Evolutionary conservation across 2,113 vertebrate genomes (phyloP).

Genomic region (Hippopotamus amphibius): DNA sequence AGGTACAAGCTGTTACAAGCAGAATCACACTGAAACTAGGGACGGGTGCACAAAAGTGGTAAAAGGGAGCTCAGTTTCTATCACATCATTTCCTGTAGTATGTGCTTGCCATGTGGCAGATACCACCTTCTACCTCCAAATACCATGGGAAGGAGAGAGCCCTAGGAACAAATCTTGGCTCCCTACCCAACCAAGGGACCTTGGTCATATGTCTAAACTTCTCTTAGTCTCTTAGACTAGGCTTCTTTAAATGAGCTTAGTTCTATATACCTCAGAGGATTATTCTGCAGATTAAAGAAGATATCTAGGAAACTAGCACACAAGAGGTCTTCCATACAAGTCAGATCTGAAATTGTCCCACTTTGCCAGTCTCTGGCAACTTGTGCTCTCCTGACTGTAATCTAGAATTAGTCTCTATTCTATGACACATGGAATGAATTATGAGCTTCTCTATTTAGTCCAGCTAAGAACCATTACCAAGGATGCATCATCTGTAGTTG

Average conservation of each 20-base stretch:
- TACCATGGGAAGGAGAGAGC: neutral
- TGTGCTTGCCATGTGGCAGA: neutral
- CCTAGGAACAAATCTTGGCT: neutral
- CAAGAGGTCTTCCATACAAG: neutral
- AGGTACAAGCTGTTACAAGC: neutral
- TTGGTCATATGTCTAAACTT: neutral
- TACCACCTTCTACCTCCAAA: conserved; percentile 10
- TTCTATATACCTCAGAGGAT: neutral
- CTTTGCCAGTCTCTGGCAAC: neutral
- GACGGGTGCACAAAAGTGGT: neutral
- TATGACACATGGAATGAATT: neutral
- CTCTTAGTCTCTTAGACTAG: neutral
- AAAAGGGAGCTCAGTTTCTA: neutral
- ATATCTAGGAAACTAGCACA: neutral
- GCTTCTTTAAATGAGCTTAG: neutral
- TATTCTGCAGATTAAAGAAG: neutral
- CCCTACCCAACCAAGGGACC: neutral
- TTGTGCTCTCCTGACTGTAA: neutral
- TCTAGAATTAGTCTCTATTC: neutral
- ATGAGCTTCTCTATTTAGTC: neutral
- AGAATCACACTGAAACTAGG: neutral
- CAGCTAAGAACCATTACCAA: neutral
- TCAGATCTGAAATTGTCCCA: neutral
- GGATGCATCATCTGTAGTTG: neutral
- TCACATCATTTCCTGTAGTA: neutral